phyloP scores from a whole-genome alignment of 2,797 vertebrate genomes.

The Pelobates cultripes region DNA sequence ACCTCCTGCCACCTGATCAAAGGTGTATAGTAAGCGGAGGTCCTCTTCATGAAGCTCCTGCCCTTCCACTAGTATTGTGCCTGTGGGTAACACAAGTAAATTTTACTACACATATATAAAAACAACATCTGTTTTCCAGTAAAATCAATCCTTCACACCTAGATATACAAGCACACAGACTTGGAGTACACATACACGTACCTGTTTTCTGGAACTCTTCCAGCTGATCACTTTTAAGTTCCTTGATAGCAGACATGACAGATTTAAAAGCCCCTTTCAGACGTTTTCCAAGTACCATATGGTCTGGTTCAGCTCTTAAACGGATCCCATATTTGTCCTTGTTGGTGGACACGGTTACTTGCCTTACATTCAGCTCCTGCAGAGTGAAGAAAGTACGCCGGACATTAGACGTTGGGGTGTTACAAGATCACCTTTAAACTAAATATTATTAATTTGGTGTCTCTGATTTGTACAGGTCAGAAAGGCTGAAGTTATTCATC shows the following conservation, averaged over 20 bases:
- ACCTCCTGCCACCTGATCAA: constrained; percentile 79
- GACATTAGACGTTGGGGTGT: no score
- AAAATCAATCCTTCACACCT: no score
- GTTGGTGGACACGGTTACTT: constrained; percentile 88
- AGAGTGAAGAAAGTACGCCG: neutral
- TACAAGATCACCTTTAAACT: no score
- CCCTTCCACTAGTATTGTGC: constrained; percentile 85
- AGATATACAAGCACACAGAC: no score
- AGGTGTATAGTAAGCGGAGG: constrained; percentile 89
- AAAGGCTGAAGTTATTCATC: no score
- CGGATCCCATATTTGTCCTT: constrained; percentile 90
- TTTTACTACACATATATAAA: neutral
- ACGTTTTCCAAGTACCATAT: constrained; percentile 95
- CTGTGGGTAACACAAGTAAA: constrained; percentile 64
- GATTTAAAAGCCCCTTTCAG: constrained; percentile 92
- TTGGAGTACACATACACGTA: constrained; percentile 48
- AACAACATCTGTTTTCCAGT: no score
- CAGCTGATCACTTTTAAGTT: constrained; percentile 86
- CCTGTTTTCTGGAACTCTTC: constrained; percentile 91
- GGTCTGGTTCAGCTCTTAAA: constrained; percentile 92
- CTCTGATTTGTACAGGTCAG: no score
- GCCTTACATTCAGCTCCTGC: constrained; percentile 93
- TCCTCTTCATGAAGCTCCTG: constrained; percentile 90
- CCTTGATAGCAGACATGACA: constrained; percentile 85
- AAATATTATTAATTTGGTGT: no score